Base-by-base conservation (phyloP, 2,888 invertebrate species). In the Mimachlamys varia region DNA sequence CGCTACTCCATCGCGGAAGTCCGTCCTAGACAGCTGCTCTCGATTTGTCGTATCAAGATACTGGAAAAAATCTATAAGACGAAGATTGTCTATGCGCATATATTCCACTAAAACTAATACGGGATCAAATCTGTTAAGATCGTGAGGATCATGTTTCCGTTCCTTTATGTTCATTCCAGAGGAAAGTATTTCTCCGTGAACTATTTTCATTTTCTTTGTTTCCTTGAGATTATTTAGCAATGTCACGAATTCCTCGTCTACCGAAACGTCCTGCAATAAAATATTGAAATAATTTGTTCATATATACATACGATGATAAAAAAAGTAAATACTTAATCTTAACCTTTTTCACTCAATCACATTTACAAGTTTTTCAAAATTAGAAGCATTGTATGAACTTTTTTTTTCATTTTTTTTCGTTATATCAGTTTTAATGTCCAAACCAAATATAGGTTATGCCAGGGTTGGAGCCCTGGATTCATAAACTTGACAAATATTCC, bases 1-100 rank as follows among this genome's bases (percentile, higher is more conserved):
- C 90, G 94, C 93, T 3, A 95, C 93, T 0, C 95, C 96, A 37
- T 93, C 94, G 33, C 94, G 92, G 12, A 96, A 92, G 89, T 96
- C 94, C 27, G 91, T 92, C 49, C 92, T 92, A 89, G 95, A 94
- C 49, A 96, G 93, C 49, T 93, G 93, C 33, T 95, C 95, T 19
- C 94, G 93, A 50, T 94, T 93, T 87, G 92, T 92, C 12, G 93
- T 91, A 92, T 96, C 96, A 38, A 96, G 93, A 90, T 93, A 94
- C 92, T 95, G 94, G 92, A 96, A 96, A 88, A 96, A 93, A 92
- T 96, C 96, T n/a, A 95, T 95, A 19, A 96, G 92, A 27, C 96
- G 91, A 19, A 96, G 93, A 91, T 95, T 95, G 92, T 95, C 95
- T 92, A 95, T 94, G 76, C 95, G 92, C 95, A 95, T 95, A 92